A percentile compares a stretch with the other conserved stretches of the same genome.
These are phyloP conservation scores for Ambastaia sidthimunki DNA, from an alignment of 2,797 vertebrate species.

Conservation along the genomic window DNA sequence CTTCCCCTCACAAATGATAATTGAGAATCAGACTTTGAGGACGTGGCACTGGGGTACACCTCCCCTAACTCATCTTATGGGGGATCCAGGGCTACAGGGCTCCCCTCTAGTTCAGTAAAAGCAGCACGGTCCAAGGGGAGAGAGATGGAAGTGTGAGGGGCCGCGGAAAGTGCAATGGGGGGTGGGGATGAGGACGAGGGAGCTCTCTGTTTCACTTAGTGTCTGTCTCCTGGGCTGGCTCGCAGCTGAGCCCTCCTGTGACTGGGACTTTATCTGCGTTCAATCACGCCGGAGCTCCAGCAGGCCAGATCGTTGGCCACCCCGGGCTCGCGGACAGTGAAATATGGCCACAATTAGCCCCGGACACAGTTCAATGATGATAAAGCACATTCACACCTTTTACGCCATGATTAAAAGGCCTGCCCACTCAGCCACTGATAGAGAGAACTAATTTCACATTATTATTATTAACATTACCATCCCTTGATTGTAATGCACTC, in stretches of 20 bases:
- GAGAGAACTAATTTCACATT: conserved; percentile 97
- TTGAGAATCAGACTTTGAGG: conserved; percentile 34
- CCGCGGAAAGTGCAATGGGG: conserved; percentile 26
- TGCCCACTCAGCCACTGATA: conserved; percentile 87
- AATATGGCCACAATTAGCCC: conserved; percentile 98
- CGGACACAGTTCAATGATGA: conserved; percentile 97
- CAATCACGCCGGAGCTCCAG: conserved; percentile 65
- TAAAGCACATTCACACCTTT: conserved; percentile 91
- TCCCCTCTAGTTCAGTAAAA: conserved; percentile 12
- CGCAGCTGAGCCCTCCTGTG: conserved; percentile 66
- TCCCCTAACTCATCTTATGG: conserved; percentile 28
- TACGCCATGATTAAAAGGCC: conserved; percentile 97
- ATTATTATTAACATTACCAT: conserved; percentile 82
- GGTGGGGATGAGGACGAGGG: conserved; percentile 33
- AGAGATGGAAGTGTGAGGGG: conserved; percentile 5
- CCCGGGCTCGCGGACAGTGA: conserved; percentile 89
- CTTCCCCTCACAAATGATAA: conserved; percentile 47
- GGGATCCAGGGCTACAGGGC: conserved; percentile 23
- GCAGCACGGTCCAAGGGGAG: conserved; percentile 4
- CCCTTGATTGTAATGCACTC: conserved; percentile 86
- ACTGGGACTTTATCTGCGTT: conserved; percentile 69
- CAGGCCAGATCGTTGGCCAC: conserved; percentile 78
- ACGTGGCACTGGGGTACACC: conserved; percentile 28
- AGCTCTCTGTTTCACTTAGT: conserved; percentile 68
- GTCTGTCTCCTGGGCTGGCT: conserved; percentile 58